Base-by-base conservation (phyloP, 2,113 vertebrate genomes). In the Amia ocellicauda region DNA sequence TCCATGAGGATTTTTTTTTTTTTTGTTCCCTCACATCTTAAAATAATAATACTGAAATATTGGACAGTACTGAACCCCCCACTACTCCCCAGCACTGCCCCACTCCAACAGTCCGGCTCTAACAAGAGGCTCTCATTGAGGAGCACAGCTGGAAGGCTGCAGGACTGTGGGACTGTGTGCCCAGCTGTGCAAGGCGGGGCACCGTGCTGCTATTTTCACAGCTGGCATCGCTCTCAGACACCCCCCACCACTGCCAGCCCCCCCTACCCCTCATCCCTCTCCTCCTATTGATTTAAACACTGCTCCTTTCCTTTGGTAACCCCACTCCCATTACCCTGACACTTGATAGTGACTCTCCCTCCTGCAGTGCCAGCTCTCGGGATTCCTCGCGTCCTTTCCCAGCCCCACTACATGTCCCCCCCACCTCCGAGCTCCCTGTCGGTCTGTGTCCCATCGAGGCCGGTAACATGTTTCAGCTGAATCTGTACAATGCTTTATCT, bases 201-300 rank as follows among this genome's bases (percentile, higher is more conserved):
- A 58, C 69, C 69, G 69, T 47, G 50, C 16, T 70, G 59, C 60
- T 82, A 70, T 84, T 84, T 86, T 82, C 68, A 77, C 79, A 82
- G 82, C 80, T 84, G 43, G 43, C 13, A 47, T 16, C 14, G 63
- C 49, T 68, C 56, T 69, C n/a, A n/a, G n/a, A n/a, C n/a, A n/a
- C n/a, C n/a, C n/a, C n/a, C n/a, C n/a, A n/a, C n/a, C n/a, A n/a
- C n/a, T n/a, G 4, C 55, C 56, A 36, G 3, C 31, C 56, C 28
- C 56, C 9, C n/a, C 11, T 16, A 19, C 41, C 11, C 20, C 17
- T 56, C 2, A 8, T 16, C 17, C 11, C 4, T 14, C 43, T n/a
- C 43, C 14, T 14, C 43, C 43, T 47, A n/a, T 47, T 14, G 10
- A 4, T 47, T 16, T 47, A 47, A 47, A 47, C 7, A 47, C 10